These are phyloP conservation scores for Lasioglossum baleicum DNA, from an alignment of 1,140 invertebrate species.

Conservation along the genomic window DNA sequence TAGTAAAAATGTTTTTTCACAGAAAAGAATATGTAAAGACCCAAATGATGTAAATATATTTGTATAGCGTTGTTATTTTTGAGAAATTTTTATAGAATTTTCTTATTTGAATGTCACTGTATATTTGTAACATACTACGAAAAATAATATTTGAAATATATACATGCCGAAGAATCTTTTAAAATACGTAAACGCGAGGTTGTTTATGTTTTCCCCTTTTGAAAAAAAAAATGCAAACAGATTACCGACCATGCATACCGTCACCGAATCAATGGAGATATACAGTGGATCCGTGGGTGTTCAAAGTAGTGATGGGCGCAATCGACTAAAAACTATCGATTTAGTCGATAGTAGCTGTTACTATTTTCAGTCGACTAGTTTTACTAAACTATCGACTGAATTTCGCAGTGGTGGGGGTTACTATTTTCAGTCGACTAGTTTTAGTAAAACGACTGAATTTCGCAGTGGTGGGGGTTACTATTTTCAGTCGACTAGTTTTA, in stretches of 20 bases:
- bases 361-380: too few relatives aligned
- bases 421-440: too few relatives aligned
- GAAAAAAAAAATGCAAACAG: not conserved
- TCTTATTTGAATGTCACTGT: constrained; percentile 20
- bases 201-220: not conserved
- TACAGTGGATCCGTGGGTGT: not conserved
- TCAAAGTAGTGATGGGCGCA: too few relatives aligned
- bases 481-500: too few relatives aligned
- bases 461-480: too few relatives aligned
- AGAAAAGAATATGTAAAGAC: constrained; percentile 9
- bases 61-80: constrained; percentile 43
- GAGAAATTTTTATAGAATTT: constrained; percentile 33
- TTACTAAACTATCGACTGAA: too few relatives aligned
- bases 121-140: constrained; percentile 38
- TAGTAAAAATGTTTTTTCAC: constrained; percentile 36
- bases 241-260: not conserved
- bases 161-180: not conserved
- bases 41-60: constrained; percentile 15
- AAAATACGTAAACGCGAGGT: not conserved
- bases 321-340: too few relatives aligned
- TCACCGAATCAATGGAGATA: constrained; percentile 6
- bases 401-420: too few relatives aligned
- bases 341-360: too few relatives aligned
- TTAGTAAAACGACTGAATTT: too few relatives aligned
- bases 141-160: constrained; percentile 1